Evolutionary conservation across 37 sponge, comb jelly and placozoan genomes (phyloP), one percentile per base, ranked within the genome.

Genomic region (Oscarella lobularis): DNA sequence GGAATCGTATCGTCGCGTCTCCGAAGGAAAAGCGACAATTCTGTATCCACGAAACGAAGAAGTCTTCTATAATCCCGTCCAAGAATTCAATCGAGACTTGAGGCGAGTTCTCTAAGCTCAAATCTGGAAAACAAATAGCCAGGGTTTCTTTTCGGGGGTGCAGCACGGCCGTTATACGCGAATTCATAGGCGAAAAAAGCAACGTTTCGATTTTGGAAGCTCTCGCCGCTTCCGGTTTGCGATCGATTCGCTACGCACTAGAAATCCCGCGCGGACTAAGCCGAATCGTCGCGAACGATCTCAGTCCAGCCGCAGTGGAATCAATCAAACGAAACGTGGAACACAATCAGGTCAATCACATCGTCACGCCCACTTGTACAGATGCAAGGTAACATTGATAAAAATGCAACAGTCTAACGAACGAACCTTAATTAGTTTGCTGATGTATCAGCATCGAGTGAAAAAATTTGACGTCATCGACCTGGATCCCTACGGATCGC

Each of bases 41-140:
- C 68, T 91, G 35, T 85, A 92, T 72, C 87, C 91, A 38, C 86
- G 67, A 72, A 1, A 66, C 38, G 85, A 88, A 36, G 83, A 86
- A 54, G 95, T 94, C 39, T 98, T 98, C 41, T 98, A 98, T 67
- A 98, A 98, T 72, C 91, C 91, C 32, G 94, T 97, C 14, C 99
- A 97, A 65, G 89, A 88, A 67, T 86, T 97, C 74, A 97, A 97
- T 81, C 83, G 99, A 55, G 99, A 97, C 76, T 73, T 97, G 38
- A 97, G 92, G 33, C 38, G 39, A 5, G n/a, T n/a, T n/a, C n/a
- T n/a, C n/a, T n/a, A n/a, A n/a, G n/a, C n/a, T n/a, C n/a, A n/a
- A n/a, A n/a, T n/a, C n/a, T n/a, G n/a, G n/a, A n/a, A n/a, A n/a
- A n/a, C n/a, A n/a, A n/a, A n/a, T n/a, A n/a, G n/a, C n/a, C n/a